Percentiles rank a stretch among this genome's conserved stretches.
Conservation (phyloP, 2,113 vertebrate species). For the Nothocercus julius region DNA sequence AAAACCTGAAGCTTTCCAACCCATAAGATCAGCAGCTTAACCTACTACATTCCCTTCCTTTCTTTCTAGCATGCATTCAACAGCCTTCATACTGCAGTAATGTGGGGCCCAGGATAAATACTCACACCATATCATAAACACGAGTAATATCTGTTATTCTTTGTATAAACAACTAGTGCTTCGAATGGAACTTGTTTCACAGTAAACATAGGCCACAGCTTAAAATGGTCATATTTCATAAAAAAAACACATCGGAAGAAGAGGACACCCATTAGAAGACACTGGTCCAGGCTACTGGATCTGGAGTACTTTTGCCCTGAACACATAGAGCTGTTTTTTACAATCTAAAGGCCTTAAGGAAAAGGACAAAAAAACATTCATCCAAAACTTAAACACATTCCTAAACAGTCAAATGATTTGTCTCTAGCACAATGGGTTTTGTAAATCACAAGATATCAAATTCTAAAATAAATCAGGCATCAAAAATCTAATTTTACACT, state of each 20-base stretch:
- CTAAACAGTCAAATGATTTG: constrained; percentile 15
- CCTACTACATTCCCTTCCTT: neutral
- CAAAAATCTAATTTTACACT: constrained; percentile 42
- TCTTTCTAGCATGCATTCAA: neutral
- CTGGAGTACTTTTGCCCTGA: neutral
- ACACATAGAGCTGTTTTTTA: neutral
- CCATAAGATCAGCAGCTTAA: neutral
- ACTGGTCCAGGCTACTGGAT: neutral
- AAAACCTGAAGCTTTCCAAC: neutral
- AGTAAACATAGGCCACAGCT: neutral
- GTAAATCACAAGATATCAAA: constrained; percentile 36
- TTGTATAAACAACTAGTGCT: neutral
- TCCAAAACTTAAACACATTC: neutral
- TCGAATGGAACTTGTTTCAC: neutral
- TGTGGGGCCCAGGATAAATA: neutral
- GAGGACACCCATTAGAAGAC: neutral
- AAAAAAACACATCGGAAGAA: neutral
- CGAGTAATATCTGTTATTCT: neutral
- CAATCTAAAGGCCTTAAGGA: neutral
- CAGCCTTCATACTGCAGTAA: neutral
- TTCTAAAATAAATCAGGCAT: constrained; percentile 52
- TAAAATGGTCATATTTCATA: neutral
- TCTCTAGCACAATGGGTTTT: neutral
- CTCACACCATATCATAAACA: neutral
- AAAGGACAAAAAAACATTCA: neutral